A percentile compares a stretch with the other conserved stretches of the same genome.
Evolutionary conservation across 2,797 vertebrate genomes (phyloP).

Genomic region (Gobionotothen gibberifrons): DNA sequence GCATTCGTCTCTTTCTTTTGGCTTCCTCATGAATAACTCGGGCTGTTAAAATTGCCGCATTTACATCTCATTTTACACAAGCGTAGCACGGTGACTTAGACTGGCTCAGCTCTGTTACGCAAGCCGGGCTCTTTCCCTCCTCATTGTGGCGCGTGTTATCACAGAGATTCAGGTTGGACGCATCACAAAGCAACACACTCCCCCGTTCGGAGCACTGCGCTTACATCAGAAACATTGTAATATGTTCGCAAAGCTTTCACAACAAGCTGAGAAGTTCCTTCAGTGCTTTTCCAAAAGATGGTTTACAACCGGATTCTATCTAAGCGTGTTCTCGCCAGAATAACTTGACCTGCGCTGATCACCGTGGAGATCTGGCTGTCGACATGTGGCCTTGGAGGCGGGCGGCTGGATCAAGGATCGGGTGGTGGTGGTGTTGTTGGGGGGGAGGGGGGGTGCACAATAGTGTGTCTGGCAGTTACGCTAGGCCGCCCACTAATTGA

Average conservation of each 20-base stretch:
- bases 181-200: slow-evolving; percentile 31
- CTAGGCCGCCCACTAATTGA: slow-evolving; percentile 91
- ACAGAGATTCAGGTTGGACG: slow-evolving; percentile 45
- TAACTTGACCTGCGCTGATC: slow-evolving; percentile 56
- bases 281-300: background rate
- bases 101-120: slow-evolving; percentile 53
- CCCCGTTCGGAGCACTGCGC: background rate
- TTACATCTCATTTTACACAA: slow-evolving; percentile 82
- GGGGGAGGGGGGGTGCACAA: slow-evolving; percentile 53
- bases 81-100: slow-evolving; percentile 51
- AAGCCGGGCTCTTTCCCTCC: slow-evolving; percentile 17
- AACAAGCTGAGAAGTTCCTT: slow-evolving; percentile 15
- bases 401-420: slow-evolving; percentile 31
- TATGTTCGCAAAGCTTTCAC: slow-evolving; percentile 1
- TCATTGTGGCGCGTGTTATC: slow-evolving; percentile 37
- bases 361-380: slow-evolving; percentile 57
- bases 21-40: slow-evolving; percentile 81
- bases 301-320: slow-evolving; percentile 4
- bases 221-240: slow-evolving; percentile 24
- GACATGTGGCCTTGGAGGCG: slow-evolving; percentile 31
- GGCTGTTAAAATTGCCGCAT: slow-evolving; percentile 71
- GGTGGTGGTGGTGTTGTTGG: background rate
- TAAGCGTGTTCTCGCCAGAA: slow-evolving; percentile 16
- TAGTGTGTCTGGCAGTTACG: slow-evolving; percentile 83
- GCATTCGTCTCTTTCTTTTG: slow-evolving; percentile 75